Conservation (phyloP, 2,797 vertebrate genomes). For the Acropternis orthonyx region DNA sequence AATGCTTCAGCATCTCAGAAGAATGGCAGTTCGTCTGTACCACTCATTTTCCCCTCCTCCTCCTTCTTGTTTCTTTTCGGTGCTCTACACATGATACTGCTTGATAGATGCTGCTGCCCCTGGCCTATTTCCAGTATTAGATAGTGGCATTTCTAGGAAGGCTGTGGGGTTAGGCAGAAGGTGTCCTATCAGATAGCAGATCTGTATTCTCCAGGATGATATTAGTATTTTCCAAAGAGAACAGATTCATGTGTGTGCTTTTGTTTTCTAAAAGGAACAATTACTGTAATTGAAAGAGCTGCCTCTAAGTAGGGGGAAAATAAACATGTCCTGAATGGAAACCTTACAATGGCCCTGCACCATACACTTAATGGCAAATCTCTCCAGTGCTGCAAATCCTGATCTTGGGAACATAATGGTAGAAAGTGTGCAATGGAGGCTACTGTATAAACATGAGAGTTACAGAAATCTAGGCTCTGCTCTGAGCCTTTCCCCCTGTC, state of each 20-base stretch:
- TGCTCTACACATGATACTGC: background rate
- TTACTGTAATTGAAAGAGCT: background rate
- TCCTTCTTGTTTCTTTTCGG: background rate
- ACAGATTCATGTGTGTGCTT: background rate
- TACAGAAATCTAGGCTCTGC: background rate
- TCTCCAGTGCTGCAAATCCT: background rate
- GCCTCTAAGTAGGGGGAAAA: background rate
- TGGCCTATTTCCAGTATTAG: background rate
- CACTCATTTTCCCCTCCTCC: rapidly evolving
- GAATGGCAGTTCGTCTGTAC: background rate
- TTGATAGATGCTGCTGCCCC: background rate
- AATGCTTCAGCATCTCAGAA: background rate
- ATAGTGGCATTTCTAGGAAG: background rate
- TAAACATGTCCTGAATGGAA: background rate
- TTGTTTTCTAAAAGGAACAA: background rate
- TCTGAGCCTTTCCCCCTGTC: background rate
- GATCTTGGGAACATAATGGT: background rate
- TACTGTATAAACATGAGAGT: background rate
- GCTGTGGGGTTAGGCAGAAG: background rate
- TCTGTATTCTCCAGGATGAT: background rate
- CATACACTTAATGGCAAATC: background rate
- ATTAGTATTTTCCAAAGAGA: background rate
- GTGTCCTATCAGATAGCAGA: background rate
- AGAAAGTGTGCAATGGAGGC: background rate
- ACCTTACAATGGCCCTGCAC: background rate